Conservation (phyloP, 2,113 vertebrate genomes). For the Prionailurus bengalensis region DNA sequence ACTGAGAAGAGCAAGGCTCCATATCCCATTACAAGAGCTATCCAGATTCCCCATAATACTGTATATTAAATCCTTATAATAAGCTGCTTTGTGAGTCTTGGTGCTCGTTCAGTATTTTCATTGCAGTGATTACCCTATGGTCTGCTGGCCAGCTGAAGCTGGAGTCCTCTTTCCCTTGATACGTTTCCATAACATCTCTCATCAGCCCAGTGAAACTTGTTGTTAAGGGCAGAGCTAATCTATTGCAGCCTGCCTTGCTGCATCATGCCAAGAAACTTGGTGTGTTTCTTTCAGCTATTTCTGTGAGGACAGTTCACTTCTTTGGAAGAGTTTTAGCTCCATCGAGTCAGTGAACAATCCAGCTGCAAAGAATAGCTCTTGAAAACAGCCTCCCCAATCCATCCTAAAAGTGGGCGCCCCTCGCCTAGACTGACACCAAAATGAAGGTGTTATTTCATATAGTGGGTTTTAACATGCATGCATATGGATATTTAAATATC, state of each 20-base stretch:
- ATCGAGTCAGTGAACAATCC: background rate
- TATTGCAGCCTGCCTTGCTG: conserved; percentile 62
- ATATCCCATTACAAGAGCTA: conserved; percentile 39
- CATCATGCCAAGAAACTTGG: conserved; percentile 58
- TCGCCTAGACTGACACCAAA: background rate
- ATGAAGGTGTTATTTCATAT: background rate
- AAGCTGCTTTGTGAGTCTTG: conserved; percentile 68
- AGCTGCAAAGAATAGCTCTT: conserved; percentile 12
- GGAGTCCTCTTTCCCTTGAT: conserved; percentile 69
- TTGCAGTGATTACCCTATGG: conserved; percentile 59
- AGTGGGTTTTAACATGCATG: background rate
- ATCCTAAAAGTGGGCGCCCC: background rate
- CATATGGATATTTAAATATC: background rate
- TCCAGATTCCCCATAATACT: conserved; percentile 51
- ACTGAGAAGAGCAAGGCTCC: conserved; percentile 46
- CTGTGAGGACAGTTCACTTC: conserved; percentile 34
- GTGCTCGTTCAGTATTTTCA: conserved; percentile 64
- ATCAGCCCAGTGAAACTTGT: conserved; percentile 67
- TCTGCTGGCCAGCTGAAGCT: conserved; percentile 60
- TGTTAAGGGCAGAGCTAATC: conserved; percentile 80
- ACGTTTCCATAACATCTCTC: conserved; percentile 75
- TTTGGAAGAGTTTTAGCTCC: conserved; percentile 48
- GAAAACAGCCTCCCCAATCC: background rate
- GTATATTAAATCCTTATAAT: conserved; percentile 63
- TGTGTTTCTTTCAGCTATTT: conserved; percentile 70